Evolutionary conservation across 2,797 vertebrate genomes (phyloP), one percentile per base, ranked within the genome.

Genomic region (Momotus momota): DNA sequence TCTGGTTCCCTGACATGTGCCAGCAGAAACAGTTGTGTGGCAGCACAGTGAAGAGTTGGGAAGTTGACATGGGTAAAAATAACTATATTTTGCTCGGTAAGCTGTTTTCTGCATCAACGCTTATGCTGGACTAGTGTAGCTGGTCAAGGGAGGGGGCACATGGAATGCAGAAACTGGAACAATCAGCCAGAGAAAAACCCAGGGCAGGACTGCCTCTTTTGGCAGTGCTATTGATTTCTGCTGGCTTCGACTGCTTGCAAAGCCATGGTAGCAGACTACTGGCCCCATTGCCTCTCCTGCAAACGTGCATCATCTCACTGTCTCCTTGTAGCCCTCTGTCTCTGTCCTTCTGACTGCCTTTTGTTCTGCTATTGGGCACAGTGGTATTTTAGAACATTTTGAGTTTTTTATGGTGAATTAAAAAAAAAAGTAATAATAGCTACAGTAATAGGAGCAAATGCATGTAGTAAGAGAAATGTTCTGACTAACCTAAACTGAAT

Each of bases 21-120:
- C 65, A 43, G 38, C 33, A 94, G 48, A 93, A 94, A 35, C 18
- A 88, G 48, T 91, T 87, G 61, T 64, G 67, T 91, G 29, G 23
- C 61, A 81, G 61, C 29, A 54, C n/a, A 83, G 16, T 33, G 57
- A 94, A 77, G 74, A 92, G n/a, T 20, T 4, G 1, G 52, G 69
- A 93, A 94, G 72, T 2, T 86, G 80, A 94, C 43, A 16, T 21
- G 49, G 23, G 46, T 86, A 94, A 96, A 95, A 96, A 94, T 67
- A 87, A 85, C 48, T 82, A 1, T 65, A 69, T 93, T 95, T 95
- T 81, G 85, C 91, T 93, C 7, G 0, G 33, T 86, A 91, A 78
- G 91, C 69, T 86, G 10, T 88, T 95, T 95, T 91, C 82, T 93
- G 58, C 90, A 69, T 81, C 80, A 78, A 0, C 0, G 26, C 35